phyloP scores from a whole-genome alignment of 2,797 vertebrate species.

The Alcedo atthis region DNA sequence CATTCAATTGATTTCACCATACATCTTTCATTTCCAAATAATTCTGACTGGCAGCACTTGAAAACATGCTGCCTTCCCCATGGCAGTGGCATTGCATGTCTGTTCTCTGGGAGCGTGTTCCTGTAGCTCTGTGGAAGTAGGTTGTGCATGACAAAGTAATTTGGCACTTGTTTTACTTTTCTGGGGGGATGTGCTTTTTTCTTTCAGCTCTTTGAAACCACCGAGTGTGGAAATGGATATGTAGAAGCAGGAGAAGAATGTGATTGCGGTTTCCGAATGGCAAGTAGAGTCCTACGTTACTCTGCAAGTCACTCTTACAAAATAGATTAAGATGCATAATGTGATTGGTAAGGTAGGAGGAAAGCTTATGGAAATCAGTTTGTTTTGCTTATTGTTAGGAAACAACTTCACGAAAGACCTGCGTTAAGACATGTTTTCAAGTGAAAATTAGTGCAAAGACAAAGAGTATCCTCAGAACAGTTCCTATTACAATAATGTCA shows the following conservation, averaged over 20 bases:
- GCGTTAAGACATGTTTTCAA: neutral
- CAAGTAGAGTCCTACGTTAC: conserved; percentile 68
- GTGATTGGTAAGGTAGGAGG: neutral
- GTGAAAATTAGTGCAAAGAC: neutral
- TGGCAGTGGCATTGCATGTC: accelerated
- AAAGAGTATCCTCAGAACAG: neutral
- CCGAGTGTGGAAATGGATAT: conserved; percentile 95
- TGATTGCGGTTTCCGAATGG: conserved; percentile 90
- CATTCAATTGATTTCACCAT: neutral
- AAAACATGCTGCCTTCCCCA: neutral
- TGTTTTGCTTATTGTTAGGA: neutral
- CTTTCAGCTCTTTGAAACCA: conserved; percentile 89
- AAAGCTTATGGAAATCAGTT: neutral
- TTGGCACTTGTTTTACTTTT: neutral
- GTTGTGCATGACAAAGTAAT: neutral
- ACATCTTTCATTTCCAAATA: neutral
- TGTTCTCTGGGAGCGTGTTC: neutral
- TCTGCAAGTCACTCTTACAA: neutral
- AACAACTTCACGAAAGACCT: neutral
- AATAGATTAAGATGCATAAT: neutral
- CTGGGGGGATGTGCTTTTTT: neutral
- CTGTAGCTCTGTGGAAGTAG: neutral
- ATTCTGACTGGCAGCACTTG: neutral
- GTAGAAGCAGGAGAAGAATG: conserved; percentile 97
- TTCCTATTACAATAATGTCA: neutral